Evolutionary conservation across 2,113 vertebrate genomes (phyloP).

Genomic region (Stictonetta naevosa): DNA sequence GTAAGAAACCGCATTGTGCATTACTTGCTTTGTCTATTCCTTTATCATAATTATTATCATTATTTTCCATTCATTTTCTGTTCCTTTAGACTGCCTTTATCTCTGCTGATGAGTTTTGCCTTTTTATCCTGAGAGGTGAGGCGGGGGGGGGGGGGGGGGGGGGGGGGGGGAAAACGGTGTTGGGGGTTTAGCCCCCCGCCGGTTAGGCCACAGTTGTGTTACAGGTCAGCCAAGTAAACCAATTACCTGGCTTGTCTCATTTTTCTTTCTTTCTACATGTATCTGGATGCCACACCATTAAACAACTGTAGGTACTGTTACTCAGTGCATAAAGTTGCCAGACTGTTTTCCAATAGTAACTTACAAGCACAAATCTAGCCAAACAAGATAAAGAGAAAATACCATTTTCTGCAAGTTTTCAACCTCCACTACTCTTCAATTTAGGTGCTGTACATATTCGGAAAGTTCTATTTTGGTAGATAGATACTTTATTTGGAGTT

Average conservation of each 20-base stretch:
- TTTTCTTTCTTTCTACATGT: conserved; percentile 10
- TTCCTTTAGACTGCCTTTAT: too few relatives aligned
- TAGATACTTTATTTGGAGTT: background rate
- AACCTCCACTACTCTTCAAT: background rate
- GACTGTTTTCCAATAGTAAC: background rate
- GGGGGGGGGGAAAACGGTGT: too few relatives aligned
- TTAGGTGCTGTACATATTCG: background rate
- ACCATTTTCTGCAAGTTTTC: background rate
- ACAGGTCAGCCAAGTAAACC: conserved; percentile 23
- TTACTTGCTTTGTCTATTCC: too few relatives aligned
- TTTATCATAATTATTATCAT: too few relatives aligned
- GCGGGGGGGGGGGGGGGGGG: too few relatives aligned
- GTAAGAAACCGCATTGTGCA: too few relatives aligned
- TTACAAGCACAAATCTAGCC: background rate
- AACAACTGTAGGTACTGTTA: background rate
- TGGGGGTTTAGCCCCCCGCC: too few relatives aligned
- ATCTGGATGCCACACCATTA: background rate
- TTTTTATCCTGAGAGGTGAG: too few relatives aligned
- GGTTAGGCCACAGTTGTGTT: background rate
- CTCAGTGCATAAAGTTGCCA: background rate
- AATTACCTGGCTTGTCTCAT: background rate
- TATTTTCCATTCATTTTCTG: too few relatives aligned
- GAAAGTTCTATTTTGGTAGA: background rate
- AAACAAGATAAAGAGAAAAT: background rate
- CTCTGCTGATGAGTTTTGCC: too few relatives aligned